These are phyloP conservation scores for Brachyalestes nurse DNA, from an alignment of 2,797 vertebrate genomes.

Conservation along the genomic window DNA sequence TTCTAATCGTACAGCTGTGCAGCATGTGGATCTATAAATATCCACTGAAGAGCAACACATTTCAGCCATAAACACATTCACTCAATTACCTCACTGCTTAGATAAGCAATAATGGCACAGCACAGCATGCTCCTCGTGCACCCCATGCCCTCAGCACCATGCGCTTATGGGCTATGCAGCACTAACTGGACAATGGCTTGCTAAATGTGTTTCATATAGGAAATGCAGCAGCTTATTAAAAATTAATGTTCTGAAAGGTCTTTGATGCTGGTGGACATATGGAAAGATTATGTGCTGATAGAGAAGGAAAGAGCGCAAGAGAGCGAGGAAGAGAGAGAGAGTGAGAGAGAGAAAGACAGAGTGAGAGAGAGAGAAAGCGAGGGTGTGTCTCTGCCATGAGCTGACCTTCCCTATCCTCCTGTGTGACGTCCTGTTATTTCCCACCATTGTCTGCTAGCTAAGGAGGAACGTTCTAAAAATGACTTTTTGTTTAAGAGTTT, in stretches of 20 bases:
- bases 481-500: slow-evolving; percentile 87
- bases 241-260: slow-evolving; percentile 23
- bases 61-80: slow-evolving; percentile 41
- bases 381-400: slow-evolving; percentile 64
- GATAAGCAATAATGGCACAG: slow-evolving; percentile 1
- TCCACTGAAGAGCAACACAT: slow-evolving; percentile 22
- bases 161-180: not conserved
- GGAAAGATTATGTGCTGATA: slow-evolving; percentile 33
- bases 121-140: not conserved
- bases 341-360: slow-evolving; percentile 31
- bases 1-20: slow-evolving; percentile 28
- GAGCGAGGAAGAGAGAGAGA: not conserved
- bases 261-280: not conserved
- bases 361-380: not conserved
- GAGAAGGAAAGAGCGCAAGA: not conserved
- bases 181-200: not conserved
- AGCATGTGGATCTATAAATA: slow-evolving; percentile 27
- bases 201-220: not conserved
- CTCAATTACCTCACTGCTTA: slow-evolving; percentile 27
- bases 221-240: slow-evolving; percentile 19
- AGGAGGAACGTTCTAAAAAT: slow-evolving; percentile 88
- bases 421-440: slow-evolving; percentile 84
- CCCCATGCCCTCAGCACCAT: slow-evolving; percentile 5
- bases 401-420: slow-evolving; percentile 76
- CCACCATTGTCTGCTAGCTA: slow-evolving; percentile 84